phyloP scores from a whole-genome alignment of 1,140 invertebrate species.

The Drosophila lowei region DNA sequence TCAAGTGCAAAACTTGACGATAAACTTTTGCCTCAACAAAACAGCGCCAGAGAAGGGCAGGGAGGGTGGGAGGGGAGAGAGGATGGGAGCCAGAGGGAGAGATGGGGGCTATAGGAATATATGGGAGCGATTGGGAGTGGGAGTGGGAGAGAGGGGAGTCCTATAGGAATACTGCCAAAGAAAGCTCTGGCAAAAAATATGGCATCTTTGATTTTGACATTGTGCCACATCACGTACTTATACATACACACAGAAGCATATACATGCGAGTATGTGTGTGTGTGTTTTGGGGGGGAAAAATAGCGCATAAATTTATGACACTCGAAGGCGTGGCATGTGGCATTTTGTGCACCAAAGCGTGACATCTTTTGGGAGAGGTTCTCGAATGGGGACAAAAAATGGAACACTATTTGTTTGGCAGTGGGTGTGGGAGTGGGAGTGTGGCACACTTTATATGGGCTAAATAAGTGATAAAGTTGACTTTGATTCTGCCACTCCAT shows the following conservation, averaged over 20 bases:
- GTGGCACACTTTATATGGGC: constrained; percentile 45
- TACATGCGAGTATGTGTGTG: constrained; percentile 7
- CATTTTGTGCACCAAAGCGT: constrained; percentile 74
- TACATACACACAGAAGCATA: constrained; percentile 29
- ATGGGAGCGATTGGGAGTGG: too few species aligned
- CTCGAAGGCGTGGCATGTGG: constrained; percentile 39
- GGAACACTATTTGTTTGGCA: constrained; percentile 70
- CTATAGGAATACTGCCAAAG: constrained; percentile 29
- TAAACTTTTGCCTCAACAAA: constrained; percentile 47
- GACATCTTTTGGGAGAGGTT: constrained; percentile 34
- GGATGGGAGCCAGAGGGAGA: too few species aligned
- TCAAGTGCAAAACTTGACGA: constrained; percentile 73
- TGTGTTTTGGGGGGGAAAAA: constrained; percentile 29
- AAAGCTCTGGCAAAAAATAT: constrained; percentile 64
- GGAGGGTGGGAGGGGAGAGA: not conserved
- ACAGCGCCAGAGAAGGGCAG: not conserved
- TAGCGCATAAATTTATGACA: constrained; percentile 72
- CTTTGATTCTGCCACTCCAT: constrained; percentile 68
- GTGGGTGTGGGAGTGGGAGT: constrained; percentile 5
- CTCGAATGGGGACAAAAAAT: constrained; percentile 35
- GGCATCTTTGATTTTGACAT: constrained; percentile 69
- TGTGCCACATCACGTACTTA: constrained; percentile 48
- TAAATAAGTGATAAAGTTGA: constrained; percentile 78
- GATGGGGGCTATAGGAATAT: too few species aligned
- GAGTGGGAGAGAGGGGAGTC: not conserved